phyloP scores from a whole-genome alignment of 2,797 vertebrate species.

The Galagoides demidoff region DNA sequence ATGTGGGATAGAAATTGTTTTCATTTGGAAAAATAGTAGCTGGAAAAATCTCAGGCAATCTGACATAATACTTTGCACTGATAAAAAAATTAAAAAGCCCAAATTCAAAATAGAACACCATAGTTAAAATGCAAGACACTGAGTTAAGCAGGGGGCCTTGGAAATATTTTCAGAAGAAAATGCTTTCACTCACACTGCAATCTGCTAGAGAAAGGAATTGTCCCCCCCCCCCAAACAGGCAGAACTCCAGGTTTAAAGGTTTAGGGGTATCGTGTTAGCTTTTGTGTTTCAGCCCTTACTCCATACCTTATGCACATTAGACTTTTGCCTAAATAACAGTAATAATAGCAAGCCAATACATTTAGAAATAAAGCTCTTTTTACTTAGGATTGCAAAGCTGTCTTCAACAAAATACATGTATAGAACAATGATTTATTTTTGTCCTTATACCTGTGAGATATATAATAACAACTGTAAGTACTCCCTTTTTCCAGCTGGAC shows the following conservation, averaged over 20 bases:
- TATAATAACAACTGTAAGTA: background rate
- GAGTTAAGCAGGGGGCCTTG: background rate
- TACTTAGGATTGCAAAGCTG: background rate
- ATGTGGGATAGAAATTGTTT: background rate
- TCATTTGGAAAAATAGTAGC: background rate
- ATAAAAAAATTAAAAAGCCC: background rate
- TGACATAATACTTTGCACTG: background rate
- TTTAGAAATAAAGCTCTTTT: background rate
- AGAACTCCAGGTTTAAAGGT: background rate
- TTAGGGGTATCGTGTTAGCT: background rate
- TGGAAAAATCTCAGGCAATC: slow-evolving; percentile 18
- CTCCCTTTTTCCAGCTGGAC: background rate
- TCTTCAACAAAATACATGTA: background rate
- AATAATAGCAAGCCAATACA: background rate
- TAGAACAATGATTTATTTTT: background rate
- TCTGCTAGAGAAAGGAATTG: background rate
- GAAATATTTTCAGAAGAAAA: slow-evolving; percentile 29
- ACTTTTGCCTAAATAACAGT: background rate
- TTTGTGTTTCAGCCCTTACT: background rate
- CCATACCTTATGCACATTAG: too few species aligned
- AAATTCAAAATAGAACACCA: background rate
- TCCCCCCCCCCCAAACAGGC: background rate
- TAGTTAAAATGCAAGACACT: background rate
- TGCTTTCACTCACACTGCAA: background rate
- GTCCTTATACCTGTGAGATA: background rate